phyloP scores from a whole-genome alignment of 2,113 vertebrate genomes.

The Passer domesticus region DNA sequence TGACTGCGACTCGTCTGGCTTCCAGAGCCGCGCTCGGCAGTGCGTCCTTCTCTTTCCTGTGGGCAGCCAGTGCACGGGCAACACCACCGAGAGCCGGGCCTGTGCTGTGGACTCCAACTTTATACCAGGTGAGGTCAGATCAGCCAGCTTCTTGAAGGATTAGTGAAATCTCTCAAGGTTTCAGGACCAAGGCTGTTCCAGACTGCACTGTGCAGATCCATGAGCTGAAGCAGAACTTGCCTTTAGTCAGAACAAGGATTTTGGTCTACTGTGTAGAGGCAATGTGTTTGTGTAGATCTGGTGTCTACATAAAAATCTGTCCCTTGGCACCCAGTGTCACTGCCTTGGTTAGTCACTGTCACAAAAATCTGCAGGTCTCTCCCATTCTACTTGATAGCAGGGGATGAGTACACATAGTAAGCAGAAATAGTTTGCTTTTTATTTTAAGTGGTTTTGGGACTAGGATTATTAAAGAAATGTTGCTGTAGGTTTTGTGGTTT shows the following conservation, averaged over 20 bases:
- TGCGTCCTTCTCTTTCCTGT: constrained; percentile 89
- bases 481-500: not conserved
- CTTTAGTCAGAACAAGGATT: not conserved
- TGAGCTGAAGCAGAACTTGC: not conserved
- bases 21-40: constrained; percentile 84
- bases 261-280: not conserved
- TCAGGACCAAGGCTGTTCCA: not conserved
- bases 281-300: not conserved
- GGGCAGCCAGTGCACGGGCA: constrained; percentile 90
- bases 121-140: constrained; percentile 86
- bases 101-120: constrained; percentile 88
- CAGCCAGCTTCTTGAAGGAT: not conserved
- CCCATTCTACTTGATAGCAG: not conserved
- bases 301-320: not conserved
- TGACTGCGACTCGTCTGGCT: constrained; percentile 80
- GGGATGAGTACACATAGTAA: not conserved
- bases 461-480: not conserved
- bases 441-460: not conserved
- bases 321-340: not conserved
- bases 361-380: not conserved
- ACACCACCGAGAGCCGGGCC: constrained; percentile 82
- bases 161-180: not conserved
- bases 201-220: not conserved
- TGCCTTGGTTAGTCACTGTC: not conserved
- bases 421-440: not conserved